Evolutionary conservation across 2,888 invertebrate genomes (phyloP).

Genomic region (Protula sp.): DNA sequence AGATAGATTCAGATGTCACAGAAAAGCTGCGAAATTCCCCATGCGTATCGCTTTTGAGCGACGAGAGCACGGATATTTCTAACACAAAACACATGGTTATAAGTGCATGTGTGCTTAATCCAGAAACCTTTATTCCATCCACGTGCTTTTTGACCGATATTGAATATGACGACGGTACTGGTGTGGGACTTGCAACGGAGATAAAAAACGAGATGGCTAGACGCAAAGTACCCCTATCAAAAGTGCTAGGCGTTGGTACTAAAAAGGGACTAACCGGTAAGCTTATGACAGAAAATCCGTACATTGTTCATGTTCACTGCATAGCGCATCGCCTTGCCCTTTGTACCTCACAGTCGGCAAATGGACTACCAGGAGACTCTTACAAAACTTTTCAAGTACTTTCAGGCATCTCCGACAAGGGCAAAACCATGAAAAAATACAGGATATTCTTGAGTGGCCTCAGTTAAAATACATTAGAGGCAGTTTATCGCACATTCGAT

Average conservation of each 20-base stretch:
- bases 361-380: not conserved
- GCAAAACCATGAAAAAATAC: not conserved
- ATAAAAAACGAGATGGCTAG: not conserved
- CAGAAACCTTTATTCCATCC: not conserved
- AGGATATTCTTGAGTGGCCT: not conserved
- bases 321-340: conserved; percentile 2
- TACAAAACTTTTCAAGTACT: too few relatives aligned
- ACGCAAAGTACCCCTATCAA: not conserved
- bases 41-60: not conserved
- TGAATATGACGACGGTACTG: not conserved
- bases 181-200: not conserved
- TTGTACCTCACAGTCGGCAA: not conserved
- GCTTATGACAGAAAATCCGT: not conserved
- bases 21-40: not conserved
- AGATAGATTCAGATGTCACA: not conserved
- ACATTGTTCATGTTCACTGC: conserved; percentile 1
- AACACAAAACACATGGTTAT: conserved; percentile 1
- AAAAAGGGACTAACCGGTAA: not conserved
- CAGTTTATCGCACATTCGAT: too few relatives aligned
- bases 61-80: conserved; percentile 1
- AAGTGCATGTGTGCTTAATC: not conserved
- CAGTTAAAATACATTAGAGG: not conserved
- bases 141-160: not conserved
- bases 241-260: too few relatives aligned
- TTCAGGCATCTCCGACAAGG: too few relatives aligned